Percentiles rank a stretch among this genome's conserved stretches.
Conservation (phyloP, 1,140 invertebrate genomes). For the Drosophila albomicans region DNA sequence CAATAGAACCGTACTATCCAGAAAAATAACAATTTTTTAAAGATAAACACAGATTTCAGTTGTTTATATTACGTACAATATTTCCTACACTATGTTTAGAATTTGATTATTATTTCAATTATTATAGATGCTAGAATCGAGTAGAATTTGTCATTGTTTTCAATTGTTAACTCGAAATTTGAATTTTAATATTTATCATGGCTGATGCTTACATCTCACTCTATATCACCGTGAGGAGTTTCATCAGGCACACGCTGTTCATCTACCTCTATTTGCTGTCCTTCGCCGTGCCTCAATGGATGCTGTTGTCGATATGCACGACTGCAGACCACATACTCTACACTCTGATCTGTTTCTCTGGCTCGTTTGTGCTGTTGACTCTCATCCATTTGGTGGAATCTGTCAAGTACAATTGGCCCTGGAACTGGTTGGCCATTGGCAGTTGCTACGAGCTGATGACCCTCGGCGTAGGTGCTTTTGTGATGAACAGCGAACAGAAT, state of each 20-base stretch:
- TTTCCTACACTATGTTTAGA: too few relatives aligned
- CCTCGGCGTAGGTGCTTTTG: constrained; percentile 35
- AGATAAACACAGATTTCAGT: too few relatives aligned
- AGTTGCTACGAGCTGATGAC: constrained; percentile 56
- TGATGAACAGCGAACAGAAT: constrained; percentile 26
- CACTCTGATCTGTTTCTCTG: constrained; percentile 22
- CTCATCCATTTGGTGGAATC: constrained; percentile 14
- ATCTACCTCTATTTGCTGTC: constrained; percentile 2
- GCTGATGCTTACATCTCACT: neutral
- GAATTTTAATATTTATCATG: neutral
- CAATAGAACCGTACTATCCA: too few relatives aligned
- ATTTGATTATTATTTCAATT: too few relatives aligned
- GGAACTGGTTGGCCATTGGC: constrained; percentile 15
- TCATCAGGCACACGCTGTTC: constrained; percentile 8
- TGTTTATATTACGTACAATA: too few relatives aligned
- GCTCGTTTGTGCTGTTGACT: constrained; percentile 22
- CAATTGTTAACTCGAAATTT: neutral
- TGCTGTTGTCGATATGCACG: constrained; percentile 28
- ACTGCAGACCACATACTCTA: constrained; percentile 19
- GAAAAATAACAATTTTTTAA: too few relatives aligned
- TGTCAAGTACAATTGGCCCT: constrained; percentile 21
- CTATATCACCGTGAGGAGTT: constrained; percentile 3
- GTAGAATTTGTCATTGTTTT: neutral
- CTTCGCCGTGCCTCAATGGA: constrained; percentile 54
- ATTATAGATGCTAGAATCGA: neutral